Conservation (phyloP, 2,797 vertebrate species). For the Protonibea diacanthus region DNA sequence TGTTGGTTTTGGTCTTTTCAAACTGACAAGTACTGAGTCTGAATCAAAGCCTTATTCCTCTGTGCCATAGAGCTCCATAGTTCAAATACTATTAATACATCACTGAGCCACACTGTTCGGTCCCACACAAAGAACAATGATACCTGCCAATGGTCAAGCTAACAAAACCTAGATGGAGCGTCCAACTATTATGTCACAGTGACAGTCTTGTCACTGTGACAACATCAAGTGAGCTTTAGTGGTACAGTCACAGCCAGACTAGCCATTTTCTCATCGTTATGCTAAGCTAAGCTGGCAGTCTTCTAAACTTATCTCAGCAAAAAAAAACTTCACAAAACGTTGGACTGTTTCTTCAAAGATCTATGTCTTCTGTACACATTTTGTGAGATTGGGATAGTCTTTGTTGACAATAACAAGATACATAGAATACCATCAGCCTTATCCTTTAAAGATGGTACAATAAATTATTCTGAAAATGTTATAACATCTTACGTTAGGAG, state of each 20-base stretch:
- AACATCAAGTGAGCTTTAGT: neutral
- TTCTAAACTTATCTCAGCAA: neutral
- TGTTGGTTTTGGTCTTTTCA: no score
- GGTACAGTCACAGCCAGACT: no score
- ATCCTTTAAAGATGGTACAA: neutral
- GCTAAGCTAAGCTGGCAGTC: no score
- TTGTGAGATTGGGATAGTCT: neutral
- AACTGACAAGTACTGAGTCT: no score
- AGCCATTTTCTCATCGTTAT: neutral
- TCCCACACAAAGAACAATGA: no score
- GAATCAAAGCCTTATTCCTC: neutral
- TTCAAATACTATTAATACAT: neutral
- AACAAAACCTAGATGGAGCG: no score
- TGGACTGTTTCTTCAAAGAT: neutral
- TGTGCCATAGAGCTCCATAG: neutral
- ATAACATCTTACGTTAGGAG: neutral
- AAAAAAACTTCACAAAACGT: neutral
- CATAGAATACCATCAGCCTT: neutral
- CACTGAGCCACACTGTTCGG: neutral
- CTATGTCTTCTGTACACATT: neutral
- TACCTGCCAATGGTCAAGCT: no score
- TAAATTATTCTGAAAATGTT: neutral
- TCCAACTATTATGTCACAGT: no score
- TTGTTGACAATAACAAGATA: neutral
- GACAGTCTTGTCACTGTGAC: no score